Percentiles rank a stretch among this genome's conserved stretches.
These are phyloP conservation scores for Chiridota heheva DNA, from an alignment of 35 echinoderm and acorn worm species.

Conservation along the genomic window DNA sequence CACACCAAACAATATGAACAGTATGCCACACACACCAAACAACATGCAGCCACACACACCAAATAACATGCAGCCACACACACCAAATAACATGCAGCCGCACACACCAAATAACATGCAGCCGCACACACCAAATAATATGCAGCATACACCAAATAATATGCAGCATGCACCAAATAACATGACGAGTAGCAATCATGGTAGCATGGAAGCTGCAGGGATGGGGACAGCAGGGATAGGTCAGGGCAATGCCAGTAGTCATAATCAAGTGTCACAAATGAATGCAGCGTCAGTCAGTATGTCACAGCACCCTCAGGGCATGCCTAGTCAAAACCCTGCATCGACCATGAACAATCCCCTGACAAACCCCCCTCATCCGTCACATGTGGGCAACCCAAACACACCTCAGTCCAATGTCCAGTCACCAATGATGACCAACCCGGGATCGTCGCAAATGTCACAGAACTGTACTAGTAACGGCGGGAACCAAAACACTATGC, in stretches of 20 bases:
- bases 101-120: constrained; percentile 79
- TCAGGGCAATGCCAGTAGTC: too few species aligned
- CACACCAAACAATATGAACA: constrained; percentile 43
- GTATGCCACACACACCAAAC: constrained; percentile 63
- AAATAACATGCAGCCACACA: constrained; percentile 68
- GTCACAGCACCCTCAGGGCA: too few species aligned
- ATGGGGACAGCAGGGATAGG: constrained; percentile 20
- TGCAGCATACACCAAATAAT: constrained; percentile 65
- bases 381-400: constrained; percentile 41
- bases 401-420: constrained; percentile 38
- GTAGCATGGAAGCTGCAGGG: constrained; percentile 7
- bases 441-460: constrained; percentile 16
- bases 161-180: constrained; percentile 51
- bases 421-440: constrained; percentile 46
- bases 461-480: constrained; percentile 5
- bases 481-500: background rate
- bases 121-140: constrained; percentile 80
- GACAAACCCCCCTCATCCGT: constrained; percentile 23
- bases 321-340: too few species aligned
- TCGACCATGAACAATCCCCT: constrained; percentile 10
- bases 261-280: too few species aligned
- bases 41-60: constrained; percentile 66
- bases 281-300: too few species aligned
- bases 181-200: background rate
- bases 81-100: constrained; percentile 79